Conservation (phyloP, 2,797 vertebrate species). For the Myotis pilosus region DNA sequence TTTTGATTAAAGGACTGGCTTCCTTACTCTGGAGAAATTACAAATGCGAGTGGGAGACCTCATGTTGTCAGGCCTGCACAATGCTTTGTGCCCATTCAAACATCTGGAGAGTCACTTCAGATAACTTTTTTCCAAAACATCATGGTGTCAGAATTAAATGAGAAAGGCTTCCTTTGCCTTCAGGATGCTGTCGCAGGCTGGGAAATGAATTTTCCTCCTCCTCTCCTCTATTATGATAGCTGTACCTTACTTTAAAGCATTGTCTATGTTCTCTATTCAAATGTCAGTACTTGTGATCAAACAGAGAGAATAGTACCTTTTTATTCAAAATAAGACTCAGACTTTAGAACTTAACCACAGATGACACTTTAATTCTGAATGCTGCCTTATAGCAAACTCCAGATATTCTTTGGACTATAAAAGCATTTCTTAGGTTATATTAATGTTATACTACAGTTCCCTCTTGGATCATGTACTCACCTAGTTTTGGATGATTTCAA, state of each 20-base stretch:
- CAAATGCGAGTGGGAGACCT: neutral
- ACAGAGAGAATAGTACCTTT: slow-evolving; percentile 39
- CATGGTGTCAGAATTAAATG: slow-evolving; percentile 1
- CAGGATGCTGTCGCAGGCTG: slow-evolving; percentile 10
- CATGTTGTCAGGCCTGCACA: neutral
- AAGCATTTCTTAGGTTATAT: neutral
- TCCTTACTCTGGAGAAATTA: slow-evolving; percentile 43
- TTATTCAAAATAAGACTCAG: slow-evolving; percentile 32
- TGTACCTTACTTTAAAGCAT: slow-evolving; percentile 17
- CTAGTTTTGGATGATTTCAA: slow-evolving; percentile 41
- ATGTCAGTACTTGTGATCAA: slow-evolving; percentile 46
- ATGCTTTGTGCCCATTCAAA: slow-evolving; percentile 25
- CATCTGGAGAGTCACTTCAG: slow-evolving; percentile 56
- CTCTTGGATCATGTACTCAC: slow-evolving; percentile 12
- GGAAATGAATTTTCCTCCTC: neutral
- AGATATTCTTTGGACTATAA: neutral
- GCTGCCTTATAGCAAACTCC: neutral
- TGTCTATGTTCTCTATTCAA: slow-evolving; percentile 50
- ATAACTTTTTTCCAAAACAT: neutral
- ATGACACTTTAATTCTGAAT: slow-evolving; percentile 26
- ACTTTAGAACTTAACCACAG: slow-evolving; percentile 50
- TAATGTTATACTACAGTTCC: neutral
- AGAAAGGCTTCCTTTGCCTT: slow-evolving; percentile 10
- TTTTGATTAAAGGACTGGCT: slow-evolving; percentile 47
- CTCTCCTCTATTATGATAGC: neutral